These are phyloP conservation scores for Botrylloides violaceus DNA, from an alignment of 23 tunicate species.

Conservation along the genomic window DNA sequence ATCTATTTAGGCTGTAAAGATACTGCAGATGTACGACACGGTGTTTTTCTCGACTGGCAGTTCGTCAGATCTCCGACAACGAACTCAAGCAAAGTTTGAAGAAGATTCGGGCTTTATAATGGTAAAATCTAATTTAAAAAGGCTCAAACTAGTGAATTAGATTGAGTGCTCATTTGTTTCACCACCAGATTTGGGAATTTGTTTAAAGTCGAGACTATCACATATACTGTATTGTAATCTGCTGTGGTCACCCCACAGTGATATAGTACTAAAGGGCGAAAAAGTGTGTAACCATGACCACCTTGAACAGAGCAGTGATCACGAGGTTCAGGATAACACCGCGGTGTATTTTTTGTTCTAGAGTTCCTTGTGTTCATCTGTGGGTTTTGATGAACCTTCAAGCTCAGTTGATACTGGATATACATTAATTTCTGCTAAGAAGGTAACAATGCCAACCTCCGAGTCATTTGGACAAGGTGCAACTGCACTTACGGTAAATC, in stretches of 20 bases:
- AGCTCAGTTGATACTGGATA: background rate
- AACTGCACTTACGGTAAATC: background rate
- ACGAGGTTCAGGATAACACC: no score
- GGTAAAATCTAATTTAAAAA: no score
- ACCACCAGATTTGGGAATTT: no score
- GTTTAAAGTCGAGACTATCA: no score
- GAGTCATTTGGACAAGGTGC: background rate
- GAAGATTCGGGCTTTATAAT: constrained; percentile 19
- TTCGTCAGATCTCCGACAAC: background rate
- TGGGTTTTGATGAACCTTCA: constrained; percentile 1
- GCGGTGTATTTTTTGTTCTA: background rate
- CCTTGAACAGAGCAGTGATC: no score
- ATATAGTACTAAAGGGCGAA: no score
- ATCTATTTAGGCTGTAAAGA: constrained; percentile 16
- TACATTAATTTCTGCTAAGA: background rate
- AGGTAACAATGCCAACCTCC: background rate
- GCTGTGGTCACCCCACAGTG: no score
- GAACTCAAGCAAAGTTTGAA: constrained; percentile 1
- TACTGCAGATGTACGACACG: constrained; percentile 6
- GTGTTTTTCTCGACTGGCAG: constrained; percentile 6
- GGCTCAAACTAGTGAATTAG: no score
- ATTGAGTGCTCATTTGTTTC: no score
- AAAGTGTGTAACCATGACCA: no score
- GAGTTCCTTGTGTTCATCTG: constrained; percentile 2
- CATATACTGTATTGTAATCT: no score